Base-by-base conservation (phyloP, 1,140 invertebrate genomes). In the Metopolophium dirhodum region DNA sequence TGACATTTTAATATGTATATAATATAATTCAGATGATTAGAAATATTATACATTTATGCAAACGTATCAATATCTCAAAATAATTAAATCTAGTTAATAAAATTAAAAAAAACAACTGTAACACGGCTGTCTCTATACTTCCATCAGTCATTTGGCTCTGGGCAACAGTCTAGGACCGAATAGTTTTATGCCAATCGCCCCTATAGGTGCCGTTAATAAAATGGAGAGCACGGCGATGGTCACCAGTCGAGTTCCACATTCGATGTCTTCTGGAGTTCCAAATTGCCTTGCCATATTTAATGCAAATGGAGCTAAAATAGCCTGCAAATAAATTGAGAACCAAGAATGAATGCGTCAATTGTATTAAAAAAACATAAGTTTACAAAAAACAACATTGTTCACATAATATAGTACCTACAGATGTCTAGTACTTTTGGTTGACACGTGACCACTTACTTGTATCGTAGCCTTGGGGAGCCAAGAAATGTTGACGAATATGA, bases 381-480 rank as follows among this genome's bases (percentile, higher is more conserved):
- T 9, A 37, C n/a, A 37, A 37, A 82, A 26, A 9, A 83, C 7
- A 83, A n/a, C 35, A 22, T 82, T 26, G 14, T 77, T n/a, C 30
- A 18, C 4, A n/a, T 30, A n/a, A n/a, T 30, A n/a, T 23, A 37
- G 22, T 23, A 41, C 41, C 41, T 41, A 37, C 8, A n/a, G 8
- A 30, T 30, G 37, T 0, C 2, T 37, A 9, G 35, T 83, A 83
- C 20, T 83, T 83, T 37, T 37, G n/a, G 35, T 22, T 83, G 20
- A 77, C 14, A 18, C 61, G 20, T 83, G 35, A 37, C 2, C 11
- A 14, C 94, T 95, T 95, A 96, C 96, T 95, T 97, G 97, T 57
- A 97, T 96, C 92, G 97, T 97, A 94, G 97, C 97, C 95, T 98
- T 98, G 47, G 97, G 97, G 93, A 97, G 95, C 97, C 97, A 97